Base-by-base conservation (phyloP, 2,888 invertebrate genomes). In the Leucania comma region DNA sequence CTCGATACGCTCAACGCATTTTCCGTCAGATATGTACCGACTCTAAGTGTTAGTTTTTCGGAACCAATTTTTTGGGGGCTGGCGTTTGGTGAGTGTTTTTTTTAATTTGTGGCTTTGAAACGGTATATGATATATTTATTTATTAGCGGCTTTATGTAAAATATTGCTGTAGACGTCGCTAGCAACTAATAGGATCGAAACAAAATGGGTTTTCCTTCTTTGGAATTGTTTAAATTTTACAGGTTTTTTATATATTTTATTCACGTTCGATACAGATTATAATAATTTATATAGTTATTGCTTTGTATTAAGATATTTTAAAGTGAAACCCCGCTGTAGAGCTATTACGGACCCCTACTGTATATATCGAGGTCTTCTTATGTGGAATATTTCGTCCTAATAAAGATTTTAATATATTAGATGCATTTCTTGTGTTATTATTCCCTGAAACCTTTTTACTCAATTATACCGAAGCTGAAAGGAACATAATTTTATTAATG, bases 311-410 rank as follows among this genome's bases (percentile, higher is more conserved):
- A 20, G 24, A 46, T 68, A 50, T 61, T 77, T 72, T 65, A 42
- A 58, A 67, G 24, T 46, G 32, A 72, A 67, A 66, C 69, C 70
- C 56, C 72, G 38, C 50, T 26, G 35, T 69, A 60, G 57, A 63
- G 26, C 29, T 71, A 59, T 48, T 22, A 57, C 54, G 54, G 67
- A 68, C 62, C 53, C 51, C 53, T 54, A 61, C 46, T 70, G 69
- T 78, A 68, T 61, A 68, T 73, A 68, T 24, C 14, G 38, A 57
- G 68, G 60, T 74, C 72, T 71, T 75, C 29, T 72, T 77, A 78
- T 82, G 73, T 86, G 72, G 71, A 83, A 82, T 50, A 68, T 83
- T 82, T 80, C 80, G 85, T 87, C 86, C 86, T 82, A 87, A 85
- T 87, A 87, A 87, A 88, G 71, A 78, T 78, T 82, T 84, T 83